phyloP scores from a whole-genome alignment of 2,888 invertebrate species.

The Nasonia oneida region DNA sequence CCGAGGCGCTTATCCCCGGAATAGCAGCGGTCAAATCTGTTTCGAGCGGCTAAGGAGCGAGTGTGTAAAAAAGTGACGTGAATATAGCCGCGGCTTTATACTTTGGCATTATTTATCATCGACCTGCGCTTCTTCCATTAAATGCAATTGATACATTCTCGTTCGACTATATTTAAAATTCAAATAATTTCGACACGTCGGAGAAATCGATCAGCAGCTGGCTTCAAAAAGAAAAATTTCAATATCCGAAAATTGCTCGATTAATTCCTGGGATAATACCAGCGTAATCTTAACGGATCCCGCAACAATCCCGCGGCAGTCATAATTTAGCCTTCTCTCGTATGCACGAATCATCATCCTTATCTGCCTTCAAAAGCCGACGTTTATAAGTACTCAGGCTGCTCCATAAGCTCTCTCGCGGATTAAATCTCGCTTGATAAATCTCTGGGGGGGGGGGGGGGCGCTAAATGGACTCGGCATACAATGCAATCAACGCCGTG shows the following conservation, averaged over 20 bases:
- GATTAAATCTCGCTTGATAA: conserved; percentile 47
- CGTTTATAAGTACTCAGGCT: conserved; percentile 22
- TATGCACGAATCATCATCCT: conserved; percentile 26
- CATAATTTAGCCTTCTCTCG: conserved; percentile 51
- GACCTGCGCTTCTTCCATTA: too few relatives aligned
- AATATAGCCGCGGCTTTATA: neutral
- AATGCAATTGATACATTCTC: too few relatives aligned
- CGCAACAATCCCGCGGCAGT: conserved; percentile 1
- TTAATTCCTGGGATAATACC: conserved; percentile 10
- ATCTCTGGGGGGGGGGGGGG: neutral
- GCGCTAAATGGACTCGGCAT: conserved; percentile 36
- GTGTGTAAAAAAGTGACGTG: neutral
- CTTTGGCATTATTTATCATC: neutral
- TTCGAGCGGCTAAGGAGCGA: neutral
- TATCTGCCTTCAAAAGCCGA: conserved; percentile 26
- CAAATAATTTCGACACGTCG: neutral
- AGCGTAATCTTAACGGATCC: neutral
- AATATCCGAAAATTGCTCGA: conserved; percentile 2
- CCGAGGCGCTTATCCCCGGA: neutral
- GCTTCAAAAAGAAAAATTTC: neutral
- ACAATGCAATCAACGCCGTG: conserved; percentile 43
- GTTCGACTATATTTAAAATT: too few relatives aligned
- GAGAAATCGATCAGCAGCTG: neutral
- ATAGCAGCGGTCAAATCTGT: neutral
- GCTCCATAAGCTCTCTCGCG: conserved; percentile 25